Conservation (phyloP, 2,113 vertebrate genomes). For the Caloenas nicobarica region DNA sequence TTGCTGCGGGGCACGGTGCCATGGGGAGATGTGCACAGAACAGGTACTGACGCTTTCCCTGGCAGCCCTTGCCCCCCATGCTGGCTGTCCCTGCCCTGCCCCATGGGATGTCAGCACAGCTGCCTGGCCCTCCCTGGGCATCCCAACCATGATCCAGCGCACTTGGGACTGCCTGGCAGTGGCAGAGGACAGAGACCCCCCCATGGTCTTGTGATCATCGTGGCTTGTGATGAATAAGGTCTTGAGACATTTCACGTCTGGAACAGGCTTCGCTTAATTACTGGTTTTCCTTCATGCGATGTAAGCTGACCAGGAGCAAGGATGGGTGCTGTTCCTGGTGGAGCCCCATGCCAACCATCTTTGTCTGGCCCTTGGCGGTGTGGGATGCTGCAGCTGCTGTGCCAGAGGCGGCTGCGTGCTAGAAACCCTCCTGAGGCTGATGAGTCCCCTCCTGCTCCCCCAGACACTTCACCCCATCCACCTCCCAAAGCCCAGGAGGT, state of each 20-base stretch:
- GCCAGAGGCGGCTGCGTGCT: rapidly evolving
- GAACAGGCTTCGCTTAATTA: not conserved
- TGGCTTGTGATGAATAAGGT: not conserved
- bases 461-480: rapidly evolving
- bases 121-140: not conserved
- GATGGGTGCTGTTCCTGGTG: not conserved
- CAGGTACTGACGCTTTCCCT: too few relatives aligned
- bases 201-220: too few relatives aligned
- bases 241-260: not conserved
- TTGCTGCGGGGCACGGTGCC: too few relatives aligned
- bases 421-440: not conserved
- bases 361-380: not conserved
- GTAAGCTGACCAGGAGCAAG: not conserved
- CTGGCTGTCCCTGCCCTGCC: too few relatives aligned
- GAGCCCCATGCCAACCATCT: not conserved
- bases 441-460: not conserved
- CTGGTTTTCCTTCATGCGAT: not conserved
- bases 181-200: not conserved
- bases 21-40: too few relatives aligned
- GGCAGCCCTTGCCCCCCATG: too few relatives aligned
- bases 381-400: not conserved
- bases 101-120: too few relatives aligned
- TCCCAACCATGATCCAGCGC: not conserved
- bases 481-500: not conserved
- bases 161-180: rapidly evolving